Percentiles rank a stretch among this genome's conserved stretches.
phyloP scores from a whole-genome alignment of 2,797 vertebrate species.

The Morus bassanus region DNA sequence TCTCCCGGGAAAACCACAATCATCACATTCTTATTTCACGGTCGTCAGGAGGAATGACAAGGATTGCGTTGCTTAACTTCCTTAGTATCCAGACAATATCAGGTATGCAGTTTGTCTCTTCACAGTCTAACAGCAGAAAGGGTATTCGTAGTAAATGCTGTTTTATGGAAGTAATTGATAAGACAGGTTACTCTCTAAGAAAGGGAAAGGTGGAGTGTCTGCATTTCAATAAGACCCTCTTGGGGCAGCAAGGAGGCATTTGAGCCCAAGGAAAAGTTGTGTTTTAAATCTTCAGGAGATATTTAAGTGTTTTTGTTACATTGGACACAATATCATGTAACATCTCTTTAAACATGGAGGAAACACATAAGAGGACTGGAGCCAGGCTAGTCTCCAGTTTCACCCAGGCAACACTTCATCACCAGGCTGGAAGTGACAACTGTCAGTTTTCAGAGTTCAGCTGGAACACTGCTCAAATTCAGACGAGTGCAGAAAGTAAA shows the following conservation, averaged over 20 bases:
- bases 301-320: neutral
- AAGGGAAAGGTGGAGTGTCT: neutral
- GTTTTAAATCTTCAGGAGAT: neutral
- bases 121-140: neutral
- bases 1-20: neutral
- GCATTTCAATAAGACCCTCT: neutral
- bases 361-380: neutral
- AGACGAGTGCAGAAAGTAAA: neutral
- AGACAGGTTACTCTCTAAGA: neutral
- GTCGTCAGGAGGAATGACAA: neutral
- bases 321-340: neutral
- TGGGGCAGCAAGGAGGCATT: neutral
- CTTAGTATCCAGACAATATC: neutral
- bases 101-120: neutral
- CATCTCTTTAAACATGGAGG: neutral
- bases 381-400: neutral
- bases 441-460: neutral
- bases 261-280: neutral
- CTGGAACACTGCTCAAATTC: neutral
- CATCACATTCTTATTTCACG: neutral
- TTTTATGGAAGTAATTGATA: neutral
- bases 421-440: neutral
- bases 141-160: neutral
- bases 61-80: neutral
- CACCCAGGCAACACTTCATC: neutral